Evolutionary conservation across 2,797 vertebrate genomes (phyloP), one percentile per base, ranked within the genome.

Genomic region (Potorous gilbertii): DNA sequence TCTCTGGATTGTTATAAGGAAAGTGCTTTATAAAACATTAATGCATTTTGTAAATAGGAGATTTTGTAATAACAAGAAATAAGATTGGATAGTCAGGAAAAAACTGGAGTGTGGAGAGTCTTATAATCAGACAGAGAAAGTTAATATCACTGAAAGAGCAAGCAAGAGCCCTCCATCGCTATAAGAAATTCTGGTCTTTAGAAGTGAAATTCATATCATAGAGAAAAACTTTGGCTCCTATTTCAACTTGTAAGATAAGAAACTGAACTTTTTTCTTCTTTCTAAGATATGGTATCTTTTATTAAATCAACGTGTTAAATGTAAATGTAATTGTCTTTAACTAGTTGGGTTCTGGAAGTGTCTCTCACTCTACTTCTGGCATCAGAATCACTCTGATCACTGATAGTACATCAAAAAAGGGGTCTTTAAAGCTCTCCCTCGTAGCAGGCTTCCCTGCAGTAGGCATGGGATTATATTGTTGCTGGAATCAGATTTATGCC

Each of bases 41-140:
- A 81, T 81, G n/a, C 18, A 81, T 81, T 81, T n/a, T 81, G n/a
- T 81, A 81, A 81, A 81, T 40, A 81, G 9, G n/a, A 81, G 21
- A 5, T 74, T 74, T n/a, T 66, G 5, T n/a, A n/a, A 6, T 40
- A 74, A 18, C 16, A 1, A 40, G 66, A 74, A 74, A 74, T 74
- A 74, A 74, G 16, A 40, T 74, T 74, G 16, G n/a, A 74, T 74
- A 10, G 9, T 46, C 74, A 46, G 40, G 40, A 21, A 81, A 81
- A 62, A 92, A 0, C 46, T 40, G 0, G 8, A 46, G 50, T 4
- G 1, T 0, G 1, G 5, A 93, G 14, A 0, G 0, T 40, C 55
- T 81, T 54, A 46, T 91, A 34, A 89, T 11, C 1, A 90, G 34
- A 29, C 24, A 54, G 89, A 90, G 56, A 46, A 28, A 11, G 92